Conservation (phyloP, 2,888 invertebrate species). For the Ryuthela nishihirai region DNA sequence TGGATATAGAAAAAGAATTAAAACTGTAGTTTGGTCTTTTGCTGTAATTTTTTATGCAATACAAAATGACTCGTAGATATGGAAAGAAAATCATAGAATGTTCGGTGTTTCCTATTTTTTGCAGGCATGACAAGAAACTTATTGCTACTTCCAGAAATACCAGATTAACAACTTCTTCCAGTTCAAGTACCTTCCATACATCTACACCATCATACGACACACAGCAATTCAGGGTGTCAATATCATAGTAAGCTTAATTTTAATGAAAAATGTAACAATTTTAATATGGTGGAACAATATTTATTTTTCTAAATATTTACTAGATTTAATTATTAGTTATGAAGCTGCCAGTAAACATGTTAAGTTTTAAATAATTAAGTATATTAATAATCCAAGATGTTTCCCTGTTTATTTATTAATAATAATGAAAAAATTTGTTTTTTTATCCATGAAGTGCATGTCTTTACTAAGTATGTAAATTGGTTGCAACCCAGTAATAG, state of each 20-base stretch:
- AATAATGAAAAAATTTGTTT: no score
- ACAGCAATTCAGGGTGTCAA: conserved; percentile 92
- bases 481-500: neutral
- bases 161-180: conserved; percentile 16
- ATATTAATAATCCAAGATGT: no score
- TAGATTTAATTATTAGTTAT: conserved; percentile 6
- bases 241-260: conserved; percentile 63
- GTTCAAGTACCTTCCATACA: conserved; percentile 46
- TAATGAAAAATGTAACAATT: neutral
- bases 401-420: no score
- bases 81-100: no score
- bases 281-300: neutral
- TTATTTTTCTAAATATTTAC: conserved; percentile 14
- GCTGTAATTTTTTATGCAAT: no score
- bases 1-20: no score
- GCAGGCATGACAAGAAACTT: conserved; percentile 42
- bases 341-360: no score
- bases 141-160: conserved; percentile 23
- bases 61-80: no score
- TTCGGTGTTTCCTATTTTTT: conserved; percentile 4
- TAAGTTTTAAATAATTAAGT: no score
- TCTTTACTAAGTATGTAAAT: neutral
- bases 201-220: conserved; percentile 56
- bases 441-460: no score
- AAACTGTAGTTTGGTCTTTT: no score